phyloP scores from a whole-genome alignment of 2,797 vertebrate genomes.

The Octomys mimax region DNA sequence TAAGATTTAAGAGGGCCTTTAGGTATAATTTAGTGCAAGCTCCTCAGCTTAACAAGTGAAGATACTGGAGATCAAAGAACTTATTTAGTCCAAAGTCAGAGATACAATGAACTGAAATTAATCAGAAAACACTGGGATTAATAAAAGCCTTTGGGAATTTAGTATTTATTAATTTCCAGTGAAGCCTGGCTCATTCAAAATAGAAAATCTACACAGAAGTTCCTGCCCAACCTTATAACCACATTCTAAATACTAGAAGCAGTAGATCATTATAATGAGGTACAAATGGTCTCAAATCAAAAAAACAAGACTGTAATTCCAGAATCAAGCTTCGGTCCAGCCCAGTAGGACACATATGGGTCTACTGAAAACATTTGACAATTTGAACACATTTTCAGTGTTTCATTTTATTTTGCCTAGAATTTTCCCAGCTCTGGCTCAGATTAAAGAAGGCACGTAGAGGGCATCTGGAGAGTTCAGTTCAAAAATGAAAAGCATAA shows the following conservation, averaged over 20 bases:
- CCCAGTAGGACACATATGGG: conserved; percentile 55
- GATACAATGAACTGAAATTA: conserved; percentile 30
- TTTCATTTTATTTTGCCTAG: conserved; percentile 65
- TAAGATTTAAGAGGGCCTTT: conserved; percentile 22
- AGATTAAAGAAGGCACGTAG: conserved; percentile 35
- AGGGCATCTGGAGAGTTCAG: conserved; percentile 62
- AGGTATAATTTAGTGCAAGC: neutral
- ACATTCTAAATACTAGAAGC: conserved; percentile 50
- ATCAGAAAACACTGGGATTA: conserved; percentile 18
- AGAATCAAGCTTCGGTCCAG: conserved; percentile 27
- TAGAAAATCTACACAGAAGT: neutral
- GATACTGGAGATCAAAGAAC: neutral
- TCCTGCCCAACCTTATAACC: neutral
- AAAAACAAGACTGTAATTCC: conserved; percentile 53
- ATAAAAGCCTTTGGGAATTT: neutral
- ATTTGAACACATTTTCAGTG: conserved; percentile 50
- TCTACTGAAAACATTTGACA: conserved; percentile 66
- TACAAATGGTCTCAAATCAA: conserved; percentile 21
- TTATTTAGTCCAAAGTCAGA: neutral
- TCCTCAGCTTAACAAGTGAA: neutral
- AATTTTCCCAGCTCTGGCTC: conserved; percentile 68
- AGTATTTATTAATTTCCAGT: neutral
- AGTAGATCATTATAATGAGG: conserved; percentile 20
- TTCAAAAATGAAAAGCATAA: conserved; percentile 57
- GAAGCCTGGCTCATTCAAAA: conserved; percentile 6